These are phyloP conservation scores for Polylopha cassiicola DNA, from an alignment of 2,888 invertebrate genomes.

Conservation along the genomic window DNA sequence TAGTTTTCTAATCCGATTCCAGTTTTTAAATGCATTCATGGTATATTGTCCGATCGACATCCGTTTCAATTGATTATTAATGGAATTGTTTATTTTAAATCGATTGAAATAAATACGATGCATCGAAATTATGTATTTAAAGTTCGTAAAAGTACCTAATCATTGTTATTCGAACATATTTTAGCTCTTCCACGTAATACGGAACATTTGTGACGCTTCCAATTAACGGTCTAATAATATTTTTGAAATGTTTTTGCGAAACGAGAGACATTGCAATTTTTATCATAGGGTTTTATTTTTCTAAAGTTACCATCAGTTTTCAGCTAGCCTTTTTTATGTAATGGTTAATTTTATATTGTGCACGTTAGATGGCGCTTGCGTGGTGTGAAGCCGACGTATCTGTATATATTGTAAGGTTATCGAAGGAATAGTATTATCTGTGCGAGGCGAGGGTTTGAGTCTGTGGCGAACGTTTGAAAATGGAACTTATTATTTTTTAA, in stretches of 20 bases:
- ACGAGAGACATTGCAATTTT: slow-evolving; percentile 65
- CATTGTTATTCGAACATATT: too few relatives aligned
- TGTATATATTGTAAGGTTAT: slow-evolving; percentile 40
- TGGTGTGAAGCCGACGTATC: slow-evolving; percentile 35
- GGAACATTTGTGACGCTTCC: slow-evolving; percentile 34
- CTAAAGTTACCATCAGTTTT: slow-evolving; percentile 75
- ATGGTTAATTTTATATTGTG: slow-evolving; percentile 53
- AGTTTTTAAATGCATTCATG: too few relatives aligned
- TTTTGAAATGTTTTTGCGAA: slow-evolving; percentile 35
- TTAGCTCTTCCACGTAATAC: slow-evolving; percentile 7
- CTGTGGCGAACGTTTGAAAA: slow-evolving; percentile 6
- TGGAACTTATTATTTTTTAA: too few relatives aligned
- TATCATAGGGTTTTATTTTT: slow-evolving; percentile 61
- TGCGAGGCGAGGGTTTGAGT: slow-evolving; percentile 9
- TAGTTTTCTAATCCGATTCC: too few relatives aligned
- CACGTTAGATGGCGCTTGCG: slow-evolving; percentile 62
- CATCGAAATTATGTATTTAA: too few relatives aligned
- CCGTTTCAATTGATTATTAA: too few relatives aligned
- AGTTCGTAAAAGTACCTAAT: too few relatives aligned
- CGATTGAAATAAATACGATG: too few relatives aligned
- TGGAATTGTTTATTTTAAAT: too few relatives aligned
- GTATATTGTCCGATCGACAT: too few relatives aligned
- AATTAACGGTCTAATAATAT: slow-evolving; percentile 47
- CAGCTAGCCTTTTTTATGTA: slow-evolving; percentile 66
- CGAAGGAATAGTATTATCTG: slow-evolving; percentile 10